Conservation (phyloP, 2,113 vertebrate species). For the Argyrosomus japonicus region DNA sequence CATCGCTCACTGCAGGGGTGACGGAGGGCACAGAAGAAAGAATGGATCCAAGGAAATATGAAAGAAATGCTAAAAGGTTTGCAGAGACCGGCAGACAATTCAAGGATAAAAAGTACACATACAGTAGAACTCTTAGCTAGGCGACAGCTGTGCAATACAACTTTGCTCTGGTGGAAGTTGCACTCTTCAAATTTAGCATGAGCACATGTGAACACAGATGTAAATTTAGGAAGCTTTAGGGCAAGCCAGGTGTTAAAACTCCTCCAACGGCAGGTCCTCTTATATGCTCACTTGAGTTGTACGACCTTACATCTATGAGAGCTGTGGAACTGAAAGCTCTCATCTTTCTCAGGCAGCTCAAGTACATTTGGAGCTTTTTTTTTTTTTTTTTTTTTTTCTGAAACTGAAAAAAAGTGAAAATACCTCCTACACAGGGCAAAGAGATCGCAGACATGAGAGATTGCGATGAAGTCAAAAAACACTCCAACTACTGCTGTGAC, state of each 20-base stretch:
- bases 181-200: constrained; percentile 14
- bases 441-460: constrained; percentile 40
- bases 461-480: constrained; percentile 53
- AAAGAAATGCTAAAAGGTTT: constrained; percentile 14
- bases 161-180: background rate
- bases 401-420: constrained; percentile 53
- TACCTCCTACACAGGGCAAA: constrained; percentile 68
- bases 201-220: constrained; percentile 39
- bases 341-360: constrained; percentile 49
- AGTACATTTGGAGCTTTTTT: constrained; percentile 58
- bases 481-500: constrained; percentile 31
- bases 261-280: constrained; percentile 27
- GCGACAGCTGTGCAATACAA: constrained; percentile 11
- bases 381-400: constrained; percentile 1
- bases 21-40: constrained; percentile 31
- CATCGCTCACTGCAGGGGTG: constrained; percentile 18
- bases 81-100: constrained; percentile 5
- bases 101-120: constrained; percentile 3
- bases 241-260: constrained; percentile 44
- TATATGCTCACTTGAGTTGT: constrained; percentile 17
- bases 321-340: constrained; percentile 50
- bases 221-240: constrained; percentile 45
- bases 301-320: constrained; percentile 36
- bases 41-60: constrained; percentile 12
- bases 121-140: constrained; percentile 4